Evolutionary conservation across 2,797 vertebrate species (phyloP).

Genomic region (Lepidocolaptes lacrymiger): DNA sequence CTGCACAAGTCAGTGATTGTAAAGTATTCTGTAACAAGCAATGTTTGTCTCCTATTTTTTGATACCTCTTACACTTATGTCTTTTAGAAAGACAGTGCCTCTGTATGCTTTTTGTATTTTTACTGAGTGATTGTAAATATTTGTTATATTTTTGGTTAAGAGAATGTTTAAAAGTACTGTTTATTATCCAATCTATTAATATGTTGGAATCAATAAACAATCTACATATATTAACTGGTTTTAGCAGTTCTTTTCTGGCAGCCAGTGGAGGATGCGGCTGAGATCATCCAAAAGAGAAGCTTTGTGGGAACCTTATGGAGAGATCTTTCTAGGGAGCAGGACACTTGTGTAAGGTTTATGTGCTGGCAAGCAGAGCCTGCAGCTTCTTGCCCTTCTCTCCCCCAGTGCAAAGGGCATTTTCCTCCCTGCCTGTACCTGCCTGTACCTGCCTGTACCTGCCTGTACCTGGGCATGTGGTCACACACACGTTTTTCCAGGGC

Average conservation of each 20-base stretch:
- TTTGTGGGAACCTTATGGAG: neutral
- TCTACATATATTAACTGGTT: slow-evolving; percentile 29
- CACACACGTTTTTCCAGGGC: neutral
- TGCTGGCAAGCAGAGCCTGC: neutral
- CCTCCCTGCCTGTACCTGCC: neutral
- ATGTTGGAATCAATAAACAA: slow-evolving; percentile 88
- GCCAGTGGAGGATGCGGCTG: accelerated
- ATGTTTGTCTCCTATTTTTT: slow-evolving; percentile 88
- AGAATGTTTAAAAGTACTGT: slow-evolving; percentile 91
- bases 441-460: accelerated
- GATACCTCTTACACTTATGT: slow-evolving; percentile 93
- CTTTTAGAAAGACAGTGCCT: slow-evolving; percentile 98
- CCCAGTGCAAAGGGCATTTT: accelerated
- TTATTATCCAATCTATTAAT: slow-evolving; percentile 90
- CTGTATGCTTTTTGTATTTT: slow-evolving; percentile 96
- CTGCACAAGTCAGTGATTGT: slow-evolving; percentile 88
- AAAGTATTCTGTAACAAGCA: slow-evolving; percentile 85
- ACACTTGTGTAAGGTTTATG: accelerated
- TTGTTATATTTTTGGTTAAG: slow-evolving; percentile 98
- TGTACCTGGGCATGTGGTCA: accelerated
- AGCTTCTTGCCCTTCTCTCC: neutral
- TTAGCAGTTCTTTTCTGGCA: neutral
- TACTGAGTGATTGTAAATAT: slow-evolving; percentile 95
- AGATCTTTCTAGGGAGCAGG: neutral
- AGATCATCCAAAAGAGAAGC: neutral